Conservation (phyloP, 2,888 invertebrate species). For the Dicyrtoma fusca region DNA sequence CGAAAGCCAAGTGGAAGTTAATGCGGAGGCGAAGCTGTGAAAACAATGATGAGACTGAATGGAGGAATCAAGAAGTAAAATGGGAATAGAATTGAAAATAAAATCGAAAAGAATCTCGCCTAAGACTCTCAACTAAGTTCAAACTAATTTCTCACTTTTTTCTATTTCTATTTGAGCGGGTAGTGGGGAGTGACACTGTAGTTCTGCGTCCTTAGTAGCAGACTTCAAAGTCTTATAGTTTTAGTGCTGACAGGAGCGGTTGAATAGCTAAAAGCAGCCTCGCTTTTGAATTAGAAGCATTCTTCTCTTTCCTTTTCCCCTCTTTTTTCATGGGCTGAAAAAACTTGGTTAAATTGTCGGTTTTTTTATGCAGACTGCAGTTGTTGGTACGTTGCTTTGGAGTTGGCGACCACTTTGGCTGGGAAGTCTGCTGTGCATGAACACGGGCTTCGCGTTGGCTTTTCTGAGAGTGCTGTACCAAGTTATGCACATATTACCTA, state of each 20-base stretch:
- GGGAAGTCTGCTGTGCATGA: too few species aligned
- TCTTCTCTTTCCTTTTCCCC: background rate
- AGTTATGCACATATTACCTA: too few species aligned
- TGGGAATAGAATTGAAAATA: conserved; percentile 30
- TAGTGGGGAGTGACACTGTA: too few species aligned
- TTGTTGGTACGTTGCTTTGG: too few species aligned
- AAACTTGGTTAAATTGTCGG: too few species aligned
- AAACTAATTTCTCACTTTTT: conserved; percentile 35
- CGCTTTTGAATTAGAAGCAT: background rate
- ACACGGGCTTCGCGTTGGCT: too few species aligned
- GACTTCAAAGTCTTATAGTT: background rate
- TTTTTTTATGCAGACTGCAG: background rate
- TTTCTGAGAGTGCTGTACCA: too few species aligned
- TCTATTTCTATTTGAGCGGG: too few species aligned
- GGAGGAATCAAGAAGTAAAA: conserved; percentile 15
- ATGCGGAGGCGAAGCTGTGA: conserved; percentile 21
- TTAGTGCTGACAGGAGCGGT: background rate
- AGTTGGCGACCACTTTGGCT: too few species aligned
- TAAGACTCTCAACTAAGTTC: conserved; percentile 18
- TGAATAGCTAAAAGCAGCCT: conserved; percentile 7
- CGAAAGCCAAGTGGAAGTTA: background rate
- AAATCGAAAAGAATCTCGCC: conserved; percentile 27
- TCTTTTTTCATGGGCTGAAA: background rate
- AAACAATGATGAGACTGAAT: conserved; percentile 30
- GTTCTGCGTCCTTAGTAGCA: too few species aligned